A percentile compares a stretch with the other conserved stretches of the same genome.
Conservation (phyloP, 2,113 vertebrate genomes). For the Hoplias malabaricus region DNA sequence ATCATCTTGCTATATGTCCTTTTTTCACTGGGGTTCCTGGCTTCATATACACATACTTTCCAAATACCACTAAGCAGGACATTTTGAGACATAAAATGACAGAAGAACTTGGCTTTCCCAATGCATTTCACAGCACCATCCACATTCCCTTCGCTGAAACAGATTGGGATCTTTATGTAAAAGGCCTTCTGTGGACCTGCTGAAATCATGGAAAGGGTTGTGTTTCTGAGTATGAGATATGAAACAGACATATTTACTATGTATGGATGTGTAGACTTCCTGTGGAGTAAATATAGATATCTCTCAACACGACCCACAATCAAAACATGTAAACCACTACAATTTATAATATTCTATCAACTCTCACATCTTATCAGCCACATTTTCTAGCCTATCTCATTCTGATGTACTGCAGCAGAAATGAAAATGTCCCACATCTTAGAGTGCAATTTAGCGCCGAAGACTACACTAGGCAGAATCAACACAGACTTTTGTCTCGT, state of each 20-base stretch:
- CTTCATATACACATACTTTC: not conserved
- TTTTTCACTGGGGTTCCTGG: not conserved
- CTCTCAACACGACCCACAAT: conserved; percentile 51
- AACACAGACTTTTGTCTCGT: conserved; percentile 39
- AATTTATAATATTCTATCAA: conserved; percentile 65
- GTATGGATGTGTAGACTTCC: conserved; percentile 43
- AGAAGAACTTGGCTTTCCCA: not conserved
- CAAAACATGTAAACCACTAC: conserved; percentile 71
- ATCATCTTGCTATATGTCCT: not conserved
- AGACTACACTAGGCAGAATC: conserved; percentile 42
- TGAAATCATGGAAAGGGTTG: conserved; percentile 22
- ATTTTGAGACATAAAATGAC: not conserved
- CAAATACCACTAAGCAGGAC: not conserved
- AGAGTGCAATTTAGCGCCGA: conserved; percentile 48
- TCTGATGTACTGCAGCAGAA: conserved; percentile 45
- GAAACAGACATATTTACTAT: conserved; percentile 48
- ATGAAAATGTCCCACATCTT: conserved; percentile 48
- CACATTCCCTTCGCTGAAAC: not conserved
- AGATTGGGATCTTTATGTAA: not conserved
- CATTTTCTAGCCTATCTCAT: conserved; percentile 47
- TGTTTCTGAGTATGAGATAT: not conserved
- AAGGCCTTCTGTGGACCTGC: conserved; percentile 3
- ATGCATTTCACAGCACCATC: not conserved
- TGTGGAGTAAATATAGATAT: conserved; percentile 48
- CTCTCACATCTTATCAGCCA: conserved; percentile 59